These are phyloP conservation scores for Upupa epops DNA, from an alignment of 2,113 vertebrate species.

Conservation along the genomic window DNA sequence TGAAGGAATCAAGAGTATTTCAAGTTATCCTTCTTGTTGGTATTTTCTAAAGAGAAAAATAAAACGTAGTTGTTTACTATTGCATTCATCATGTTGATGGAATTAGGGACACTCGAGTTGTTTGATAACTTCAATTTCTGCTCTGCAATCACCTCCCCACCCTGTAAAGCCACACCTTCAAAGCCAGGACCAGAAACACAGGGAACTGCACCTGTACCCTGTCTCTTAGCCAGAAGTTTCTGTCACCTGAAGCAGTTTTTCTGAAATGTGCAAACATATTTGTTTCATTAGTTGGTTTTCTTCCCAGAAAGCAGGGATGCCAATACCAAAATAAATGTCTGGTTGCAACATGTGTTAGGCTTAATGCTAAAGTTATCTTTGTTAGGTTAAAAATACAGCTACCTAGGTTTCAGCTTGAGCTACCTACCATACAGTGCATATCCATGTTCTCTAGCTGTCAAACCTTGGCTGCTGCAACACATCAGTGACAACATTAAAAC, in stretches of 20 bases:
- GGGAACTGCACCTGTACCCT: background rate
- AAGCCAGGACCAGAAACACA: background rate
- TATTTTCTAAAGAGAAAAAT: slow-evolving; percentile 51
- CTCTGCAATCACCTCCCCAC: background rate
- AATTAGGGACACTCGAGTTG: background rate
- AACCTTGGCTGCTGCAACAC: background rate
- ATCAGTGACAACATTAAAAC: background rate
- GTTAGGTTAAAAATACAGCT: background rate
- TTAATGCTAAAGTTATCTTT: background rate
- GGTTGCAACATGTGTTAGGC: slow-evolving; percentile 6
- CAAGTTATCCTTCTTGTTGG: background rate
- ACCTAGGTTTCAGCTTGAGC: slow-evolving; percentile 8
- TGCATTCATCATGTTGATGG: background rate
- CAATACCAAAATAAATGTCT: slow-evolving; percentile 16
- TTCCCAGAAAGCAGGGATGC: background rate
- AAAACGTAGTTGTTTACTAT: background rate
- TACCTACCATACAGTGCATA: background rate
- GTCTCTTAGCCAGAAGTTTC: background rate
- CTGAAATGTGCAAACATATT: background rate
- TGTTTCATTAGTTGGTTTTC: slow-evolving; percentile 21
- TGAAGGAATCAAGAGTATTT: background rate
- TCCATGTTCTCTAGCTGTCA: background rate
- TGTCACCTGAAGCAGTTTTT: background rate
- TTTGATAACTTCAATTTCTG: background rate
- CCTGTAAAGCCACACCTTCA: background rate